These are phyloP conservation scores for Ptyas mucosa DNA, from an alignment of 2,113 vertebrate species.

Conservation along the genomic window DNA sequence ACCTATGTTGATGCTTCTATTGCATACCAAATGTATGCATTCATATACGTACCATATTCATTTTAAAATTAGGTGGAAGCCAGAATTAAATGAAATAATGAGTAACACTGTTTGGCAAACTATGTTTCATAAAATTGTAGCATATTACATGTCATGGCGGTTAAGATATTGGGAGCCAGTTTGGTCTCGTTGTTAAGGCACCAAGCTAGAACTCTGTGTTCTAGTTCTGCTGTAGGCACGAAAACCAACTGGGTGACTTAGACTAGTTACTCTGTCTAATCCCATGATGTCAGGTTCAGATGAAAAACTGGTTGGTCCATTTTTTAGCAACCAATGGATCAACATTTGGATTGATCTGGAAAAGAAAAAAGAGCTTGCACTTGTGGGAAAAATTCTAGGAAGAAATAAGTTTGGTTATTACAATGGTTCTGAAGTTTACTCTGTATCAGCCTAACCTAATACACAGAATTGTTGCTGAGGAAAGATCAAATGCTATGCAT, in stretches of 20 bases:
- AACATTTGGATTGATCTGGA: not conserved
- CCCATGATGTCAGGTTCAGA: not conserved
- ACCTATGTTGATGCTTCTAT: not conserved
- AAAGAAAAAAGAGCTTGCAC: not conserved
- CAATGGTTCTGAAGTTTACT: not conserved
- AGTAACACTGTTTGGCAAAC: not conserved
- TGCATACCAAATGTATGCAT: not conserved
- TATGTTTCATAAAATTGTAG: not conserved
- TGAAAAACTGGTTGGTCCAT: not conserved
- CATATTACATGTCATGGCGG: not conserved
- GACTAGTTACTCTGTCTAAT: not conserved
- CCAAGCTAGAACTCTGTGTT: not conserved
- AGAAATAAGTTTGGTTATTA: not conserved
- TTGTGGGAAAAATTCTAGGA: not conserved
- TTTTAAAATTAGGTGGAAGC: not conserved
- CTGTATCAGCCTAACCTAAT: not conserved
- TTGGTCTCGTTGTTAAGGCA: not conserved
- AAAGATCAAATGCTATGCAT: not conserved
- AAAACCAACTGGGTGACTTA: not conserved
- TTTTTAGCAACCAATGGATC: not conserved
- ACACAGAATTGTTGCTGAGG: not conserved
- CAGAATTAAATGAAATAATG: not conserved
- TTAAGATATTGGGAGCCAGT: not conserved
- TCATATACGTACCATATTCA: not conserved
- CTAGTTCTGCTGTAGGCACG: not conserved